Base-by-base conservation (phyloP, 1,140 invertebrate genomes). In the Atta cephalotes region DNA sequence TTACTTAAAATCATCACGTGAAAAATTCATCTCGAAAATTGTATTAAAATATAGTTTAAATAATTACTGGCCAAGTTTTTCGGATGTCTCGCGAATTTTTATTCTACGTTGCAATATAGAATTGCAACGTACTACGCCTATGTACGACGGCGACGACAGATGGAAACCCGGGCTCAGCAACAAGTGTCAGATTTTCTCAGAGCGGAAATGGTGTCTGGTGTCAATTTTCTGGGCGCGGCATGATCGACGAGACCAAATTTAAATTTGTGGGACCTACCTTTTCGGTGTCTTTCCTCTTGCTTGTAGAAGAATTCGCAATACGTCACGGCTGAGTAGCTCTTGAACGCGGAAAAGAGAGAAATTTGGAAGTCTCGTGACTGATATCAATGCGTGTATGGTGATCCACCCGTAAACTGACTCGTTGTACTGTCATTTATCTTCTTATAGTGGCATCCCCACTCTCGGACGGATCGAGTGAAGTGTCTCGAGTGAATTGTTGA, bases 371-470 rank as follows among this genome's bases (percentile, higher is more conserved):
- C 5, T 16, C 58, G 56, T 18, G 16, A 25, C 58, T 62, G 60
- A 12, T 80, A n/a, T 35, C 21, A 58, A 58, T 12, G 58, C 12
- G 65, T 10, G 2, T 21, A 45, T 51, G 72, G n/a, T 53, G 78
- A 60, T 85, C 72, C 62, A 79, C 78, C 63, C 45, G 79, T 81
- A 80, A 87, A 91, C 89, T 91, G 90, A 66, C 31, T 76, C 63
- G 45, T 65, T 78, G 76, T 49, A 81, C 58, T 56, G 39, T 56
- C 65, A 89, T 81, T 80, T 87, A 88, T 87, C 87, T 91, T 91
- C 88, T 91, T 91, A 91, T 91, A 91, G 76, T n/a, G 0, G 31
- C 25, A 12, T 82, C 90, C 90, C 89, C 89, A 91, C 90, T 78
- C 78, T 53, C 39, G 14, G 0, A n/a, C 25, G 63, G 9, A 82